Percentiles rank a stretch among this genome's conserved stretches.
These are phyloP conservation scores for Gambusia yucatana DNA, from an alignment of 2,797 vertebrate genomes.

Conservation along the genomic window DNA sequence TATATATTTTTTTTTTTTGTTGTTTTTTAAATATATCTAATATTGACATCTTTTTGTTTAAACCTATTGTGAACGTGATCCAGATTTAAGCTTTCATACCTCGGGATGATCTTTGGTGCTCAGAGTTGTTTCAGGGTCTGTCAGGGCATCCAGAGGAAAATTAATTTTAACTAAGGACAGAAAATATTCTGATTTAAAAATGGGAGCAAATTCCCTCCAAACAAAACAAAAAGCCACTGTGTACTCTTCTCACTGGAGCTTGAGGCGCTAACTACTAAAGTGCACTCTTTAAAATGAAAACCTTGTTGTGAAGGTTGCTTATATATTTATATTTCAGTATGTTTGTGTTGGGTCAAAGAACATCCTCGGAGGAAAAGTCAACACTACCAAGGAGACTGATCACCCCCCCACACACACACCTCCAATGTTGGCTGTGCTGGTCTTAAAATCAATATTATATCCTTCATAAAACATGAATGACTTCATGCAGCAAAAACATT, in stretches of 20 bases:
- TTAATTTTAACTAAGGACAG: constrained; percentile 20
- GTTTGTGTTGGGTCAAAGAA: constrained; percentile 13
- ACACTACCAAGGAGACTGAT: constrained; percentile 18
- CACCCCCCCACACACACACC: background rate
- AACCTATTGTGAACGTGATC: background rate
- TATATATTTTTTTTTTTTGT: too few relatives aligned
- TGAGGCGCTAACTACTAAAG: background rate
- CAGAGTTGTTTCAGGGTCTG: background rate
- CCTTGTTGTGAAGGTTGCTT: constrained; percentile 8
- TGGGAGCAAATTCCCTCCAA: background rate
- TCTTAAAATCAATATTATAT: constrained; percentile 73
- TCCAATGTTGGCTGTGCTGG: constrained; percentile 45
- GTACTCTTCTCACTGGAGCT: background rate
- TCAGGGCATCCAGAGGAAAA: background rate
- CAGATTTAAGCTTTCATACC: constrained; percentile 11
- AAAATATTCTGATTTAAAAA: constrained; percentile 23
- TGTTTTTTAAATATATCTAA: background rate
- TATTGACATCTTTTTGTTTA: background rate
- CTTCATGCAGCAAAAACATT: constrained; percentile 67
- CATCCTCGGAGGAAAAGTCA: constrained; percentile 30
- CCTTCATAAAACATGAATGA: constrained; percentile 79
- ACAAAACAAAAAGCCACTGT: constrained; percentile 3
- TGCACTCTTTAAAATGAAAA: constrained; percentile 40
- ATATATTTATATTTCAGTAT: constrained; percentile 37
- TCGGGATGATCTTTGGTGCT: background rate